phyloP scores from a whole-genome alignment of 2,113 vertebrate species.

The Pogona vitticeps region DNA sequence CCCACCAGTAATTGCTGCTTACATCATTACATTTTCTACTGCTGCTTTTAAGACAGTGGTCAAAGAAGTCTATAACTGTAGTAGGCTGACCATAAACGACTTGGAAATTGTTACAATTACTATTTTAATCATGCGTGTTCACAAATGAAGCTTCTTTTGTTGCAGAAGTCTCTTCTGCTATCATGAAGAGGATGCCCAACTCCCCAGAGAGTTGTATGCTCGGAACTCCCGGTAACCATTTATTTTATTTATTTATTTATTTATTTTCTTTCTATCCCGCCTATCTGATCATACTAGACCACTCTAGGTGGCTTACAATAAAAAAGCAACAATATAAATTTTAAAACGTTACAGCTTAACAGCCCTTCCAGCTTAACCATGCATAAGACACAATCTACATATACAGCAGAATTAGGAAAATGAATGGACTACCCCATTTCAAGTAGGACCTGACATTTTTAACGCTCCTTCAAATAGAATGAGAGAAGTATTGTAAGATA shows the following conservation, averaged over 20 bases:
- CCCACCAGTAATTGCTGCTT: too few species aligned
- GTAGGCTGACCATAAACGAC: neutral
- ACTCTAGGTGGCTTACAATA: neutral
- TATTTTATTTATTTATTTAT: too few species aligned
- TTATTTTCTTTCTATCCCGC: neutral
- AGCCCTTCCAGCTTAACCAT: too few species aligned
- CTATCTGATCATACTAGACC: neutral
- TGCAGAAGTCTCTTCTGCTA: neutral
- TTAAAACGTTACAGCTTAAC: too few species aligned
- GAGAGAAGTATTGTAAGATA: too few species aligned
- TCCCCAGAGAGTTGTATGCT: neutral
- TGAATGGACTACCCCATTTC: too few species aligned
- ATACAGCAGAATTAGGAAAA: neutral
- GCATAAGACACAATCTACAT: neutral
- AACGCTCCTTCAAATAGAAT: too few species aligned
- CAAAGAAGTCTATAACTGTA: neutral
- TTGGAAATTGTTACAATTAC: slow-evolving; percentile 3
- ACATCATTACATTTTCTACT: neutral
- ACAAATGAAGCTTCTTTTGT: neutral
- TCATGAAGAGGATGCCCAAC: neutral
- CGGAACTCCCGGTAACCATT: too few species aligned
- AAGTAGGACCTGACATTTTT: too few species aligned
- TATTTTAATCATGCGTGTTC: neutral
- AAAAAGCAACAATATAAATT: neutral
- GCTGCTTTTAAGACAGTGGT: neutral